Percentiles rank a stretch among this genome's conserved stretches.
These are phyloP conservation scores for Aplocera efformata DNA, from an alignment of 2,888 invertebrate genomes.

Conservation along the genomic window DNA sequence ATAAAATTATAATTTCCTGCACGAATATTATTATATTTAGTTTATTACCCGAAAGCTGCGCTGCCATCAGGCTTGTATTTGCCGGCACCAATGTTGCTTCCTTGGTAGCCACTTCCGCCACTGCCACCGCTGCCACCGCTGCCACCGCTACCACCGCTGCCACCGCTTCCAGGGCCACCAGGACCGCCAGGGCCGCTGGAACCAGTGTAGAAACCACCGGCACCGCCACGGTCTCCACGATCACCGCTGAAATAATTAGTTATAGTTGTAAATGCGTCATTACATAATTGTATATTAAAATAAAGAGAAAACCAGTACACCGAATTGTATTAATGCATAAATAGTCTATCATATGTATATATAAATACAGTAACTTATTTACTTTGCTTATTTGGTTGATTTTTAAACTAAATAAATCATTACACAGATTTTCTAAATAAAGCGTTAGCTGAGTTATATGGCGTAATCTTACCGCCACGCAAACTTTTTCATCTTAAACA, in stretches of 20 bases:
- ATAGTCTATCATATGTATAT: too few relatives aligned
- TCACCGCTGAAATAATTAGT: constrained; percentile 46
- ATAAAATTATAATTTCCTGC: too few relatives aligned
- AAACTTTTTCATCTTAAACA: too few relatives aligned
- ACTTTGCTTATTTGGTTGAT: too few relatives aligned
- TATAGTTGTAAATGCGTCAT: background rate
- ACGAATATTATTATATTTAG: constrained; percentile 7
- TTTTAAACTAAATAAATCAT: too few relatives aligned
- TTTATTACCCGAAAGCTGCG: constrained; percentile 37
- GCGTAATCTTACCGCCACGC: too few relatives aligned
- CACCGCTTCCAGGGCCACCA: constrained; percentile 39
- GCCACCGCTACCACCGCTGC: constrained; percentile 36
- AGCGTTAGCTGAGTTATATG: too few relatives aligned
- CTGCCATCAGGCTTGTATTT: constrained; percentile 43
- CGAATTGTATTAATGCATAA: too few relatives aligned
- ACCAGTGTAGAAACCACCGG: constrained; percentile 61
- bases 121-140: constrained; percentile 29
- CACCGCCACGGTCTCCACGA: constrained; percentile 61
- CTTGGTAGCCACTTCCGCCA: constrained; percentile 35
- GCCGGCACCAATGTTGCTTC: constrained; percentile 39
- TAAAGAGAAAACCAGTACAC: too few relatives aligned
- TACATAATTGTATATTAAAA: too few relatives aligned
- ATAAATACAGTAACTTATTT: too few relatives aligned
- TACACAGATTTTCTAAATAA: too few relatives aligned
- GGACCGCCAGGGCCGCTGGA: constrained; percentile 41